Conservation (phyloP, 2,888 invertebrate species). For the Polymixis lichenea region DNA sequence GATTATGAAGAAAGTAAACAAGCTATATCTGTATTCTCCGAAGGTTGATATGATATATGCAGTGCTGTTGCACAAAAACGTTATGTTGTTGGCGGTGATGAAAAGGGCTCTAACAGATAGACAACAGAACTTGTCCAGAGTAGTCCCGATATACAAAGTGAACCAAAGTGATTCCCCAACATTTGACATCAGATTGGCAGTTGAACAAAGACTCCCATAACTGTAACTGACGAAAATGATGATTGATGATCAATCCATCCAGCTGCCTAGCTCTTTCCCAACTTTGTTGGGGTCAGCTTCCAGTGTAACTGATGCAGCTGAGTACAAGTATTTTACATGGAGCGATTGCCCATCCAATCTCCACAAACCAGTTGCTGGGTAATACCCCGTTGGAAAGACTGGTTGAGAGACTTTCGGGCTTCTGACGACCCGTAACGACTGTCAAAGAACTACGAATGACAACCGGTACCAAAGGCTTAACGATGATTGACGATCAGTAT, state of each 20-base stretch:
- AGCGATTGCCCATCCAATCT: too few species aligned
- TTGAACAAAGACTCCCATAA: not conserved
- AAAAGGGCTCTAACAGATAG: not conserved
- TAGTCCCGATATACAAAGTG: not conserved
- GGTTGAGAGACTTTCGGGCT: too few species aligned
- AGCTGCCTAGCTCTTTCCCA: too few species aligned
- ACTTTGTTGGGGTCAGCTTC: too few species aligned
- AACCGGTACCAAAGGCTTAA: not conserved
- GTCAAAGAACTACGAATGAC: too few species aligned
- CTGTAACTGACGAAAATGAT: not conserved
- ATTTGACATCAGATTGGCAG: not conserved
- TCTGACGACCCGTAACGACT: too few species aligned
- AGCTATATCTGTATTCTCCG: not conserved
- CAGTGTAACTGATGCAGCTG: too few species aligned
- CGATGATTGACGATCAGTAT: slow-evolving; percentile 2
- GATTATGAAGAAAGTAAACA: slow-evolving; percentile 11
- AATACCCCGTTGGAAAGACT: too few species aligned
- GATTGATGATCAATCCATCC: not conserved
- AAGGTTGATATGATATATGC: not conserved
- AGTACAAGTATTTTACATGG: too few species aligned
- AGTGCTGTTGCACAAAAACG: not conserved
- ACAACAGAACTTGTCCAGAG: not conserved
- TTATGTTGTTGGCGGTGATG: not conserved
- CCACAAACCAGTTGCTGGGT: too few species aligned
- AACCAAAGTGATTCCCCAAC: not conserved